Evolutionary conservation across 2,113 vertebrate species (phyloP), one percentile per base, ranked within the genome.

Genomic region (Scomber japonicus): DNA sequence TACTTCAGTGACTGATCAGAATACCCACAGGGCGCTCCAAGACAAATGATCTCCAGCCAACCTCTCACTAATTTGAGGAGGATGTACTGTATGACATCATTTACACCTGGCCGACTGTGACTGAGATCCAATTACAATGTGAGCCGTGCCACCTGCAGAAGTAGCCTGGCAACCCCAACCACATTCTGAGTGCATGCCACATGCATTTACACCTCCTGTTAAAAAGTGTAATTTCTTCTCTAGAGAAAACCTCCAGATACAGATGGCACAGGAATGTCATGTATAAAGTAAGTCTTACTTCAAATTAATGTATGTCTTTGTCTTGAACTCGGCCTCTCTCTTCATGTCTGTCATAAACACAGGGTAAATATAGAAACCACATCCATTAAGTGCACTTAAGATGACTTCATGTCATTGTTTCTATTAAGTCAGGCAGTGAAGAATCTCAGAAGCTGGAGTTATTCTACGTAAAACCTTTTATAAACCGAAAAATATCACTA

Each of bases 401-500:
- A 30, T 8, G 1, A 30, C 2, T 3, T 48, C 24, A 19, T 46
- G 17, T 3, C 65, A 59, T 69, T 71, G 11, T 75, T 53, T 61
- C 44, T 48, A 27, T 75, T 11, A 5, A 65, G 27, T 9, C 14
- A 19, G 27, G 46, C 51, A 63, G 24, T 31, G 53, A 21, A 50
- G n/a, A 57, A n/a, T 64, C 24, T 68, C 5, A 46, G 35, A 53
- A 40, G 63, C 13, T 40, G 74, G 40, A 76, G 48, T 49, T 54
- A 15, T 61, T 71, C 56, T 59, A 54, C 30, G 50, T 62, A 14
- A 53, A 76, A 74, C 11, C 13, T 72, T 63, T 71, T 55, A n/a
- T 27, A 67, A 73, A 4, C 48, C 59, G 64, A 62, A 9, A 62
- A 44, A 73, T 67, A 75, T 82, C 19, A 83, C 21, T 50, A 61